Evolutionary conservation across 2,888 invertebrate genomes (phyloP).

Genomic region (Rotaria sp.): DNA sequence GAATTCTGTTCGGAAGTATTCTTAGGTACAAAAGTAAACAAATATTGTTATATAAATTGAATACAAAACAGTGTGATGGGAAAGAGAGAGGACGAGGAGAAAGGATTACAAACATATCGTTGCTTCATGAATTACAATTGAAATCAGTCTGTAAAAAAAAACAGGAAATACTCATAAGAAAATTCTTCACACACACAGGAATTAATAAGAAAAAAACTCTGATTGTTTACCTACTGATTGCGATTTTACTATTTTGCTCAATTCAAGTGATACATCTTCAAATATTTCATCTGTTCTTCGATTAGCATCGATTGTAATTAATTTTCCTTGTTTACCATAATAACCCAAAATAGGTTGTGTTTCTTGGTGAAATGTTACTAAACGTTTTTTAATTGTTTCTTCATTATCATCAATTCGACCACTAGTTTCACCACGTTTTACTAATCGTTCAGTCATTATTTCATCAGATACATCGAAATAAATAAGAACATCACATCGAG

Average conservation of each 20-base stretch:
- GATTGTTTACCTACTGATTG: constrained; percentile 31
- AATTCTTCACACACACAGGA: too few relatives aligned
- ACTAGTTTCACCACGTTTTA: constrained; percentile 71
- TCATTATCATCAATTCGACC: constrained; percentile 86
- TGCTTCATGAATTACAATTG: too few relatives aligned
- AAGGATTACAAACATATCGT: too few relatives aligned
- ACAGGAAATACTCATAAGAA: too few relatives aligned
- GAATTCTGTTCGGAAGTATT: too few relatives aligned
- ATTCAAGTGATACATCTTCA: background rate
- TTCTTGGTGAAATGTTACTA: constrained; percentile 79
- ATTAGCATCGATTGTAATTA: constrained; percentile 29
- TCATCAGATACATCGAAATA: constrained; percentile 58
- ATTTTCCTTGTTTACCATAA: constrained; percentile 59
- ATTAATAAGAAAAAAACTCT: background rate
- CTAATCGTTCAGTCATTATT: constrained; percentile 68
- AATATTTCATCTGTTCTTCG: constrained; percentile 29
- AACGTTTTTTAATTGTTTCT: constrained; percentile 78
- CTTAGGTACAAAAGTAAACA: too few relatives aligned
- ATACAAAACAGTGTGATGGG: too few relatives aligned
- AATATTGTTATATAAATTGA: too few relatives aligned
- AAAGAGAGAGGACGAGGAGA: too few relatives aligned
- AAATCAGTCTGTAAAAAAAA: too few relatives aligned
- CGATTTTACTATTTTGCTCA: background rate
- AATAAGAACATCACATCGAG: constrained; percentile 27
- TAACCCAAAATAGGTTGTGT: constrained; percentile 75